phyloP scores from a whole-genome alignment of 2,797 vertebrate species.

The Malacoctenus gilli region DNA sequence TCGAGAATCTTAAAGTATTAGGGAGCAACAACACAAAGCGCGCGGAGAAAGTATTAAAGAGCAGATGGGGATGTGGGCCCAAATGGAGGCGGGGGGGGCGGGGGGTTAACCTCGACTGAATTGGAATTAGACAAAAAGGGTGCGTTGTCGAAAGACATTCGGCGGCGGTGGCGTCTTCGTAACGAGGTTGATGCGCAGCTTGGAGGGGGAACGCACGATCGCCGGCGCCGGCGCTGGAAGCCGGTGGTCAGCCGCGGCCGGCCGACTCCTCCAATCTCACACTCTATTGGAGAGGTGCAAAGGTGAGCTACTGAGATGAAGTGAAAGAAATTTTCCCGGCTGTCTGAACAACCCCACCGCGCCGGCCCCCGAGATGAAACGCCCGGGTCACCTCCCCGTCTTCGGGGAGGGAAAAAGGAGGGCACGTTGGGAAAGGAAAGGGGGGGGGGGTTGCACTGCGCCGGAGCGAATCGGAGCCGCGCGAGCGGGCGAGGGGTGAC shows the following conservation, averaged over 20 bases:
- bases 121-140: too few species aligned
- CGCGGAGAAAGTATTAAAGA: slow-evolving; percentile 4
- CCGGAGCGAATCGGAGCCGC: slow-evolving; percentile 40
- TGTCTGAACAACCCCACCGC: slow-evolving; percentile 64
- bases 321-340: slow-evolving; percentile 61
- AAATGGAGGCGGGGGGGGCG: neutral
- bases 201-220: slow-evolving; percentile 26
- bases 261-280: slow-evolving; percentile 69
- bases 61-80: slow-evolving; percentile 5
- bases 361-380: slow-evolving; percentile 49
- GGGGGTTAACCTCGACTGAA: too few species aligned
- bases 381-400: slow-evolving; percentile 47
- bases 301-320: slow-evolving; percentile 62
- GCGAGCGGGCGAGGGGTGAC: slow-evolving; percentile 11
- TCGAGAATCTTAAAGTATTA: slow-evolving; percentile 17
- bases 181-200: slow-evolving; percentile 13
- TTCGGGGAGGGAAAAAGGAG: slow-evolving; percentile 7
- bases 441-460: slow-evolving; percentile 31
- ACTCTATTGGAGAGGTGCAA: slow-evolving; percentile 73
- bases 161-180: neutral
- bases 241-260: slow-evolving; percentile 29
- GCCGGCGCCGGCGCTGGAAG: slow-evolving; percentile 42
- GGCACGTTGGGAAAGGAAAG: slow-evolving; percentile 23
- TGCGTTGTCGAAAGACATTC: too few species aligned
- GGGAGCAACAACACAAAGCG: slow-evolving; percentile 20